A percentile compares a stretch with the other conserved stretches of the same genome.
These are phyloP conservation scores for Neelides sp. DNA, from an alignment of 1,140 invertebrate species.

Conservation along the genomic window DNA sequence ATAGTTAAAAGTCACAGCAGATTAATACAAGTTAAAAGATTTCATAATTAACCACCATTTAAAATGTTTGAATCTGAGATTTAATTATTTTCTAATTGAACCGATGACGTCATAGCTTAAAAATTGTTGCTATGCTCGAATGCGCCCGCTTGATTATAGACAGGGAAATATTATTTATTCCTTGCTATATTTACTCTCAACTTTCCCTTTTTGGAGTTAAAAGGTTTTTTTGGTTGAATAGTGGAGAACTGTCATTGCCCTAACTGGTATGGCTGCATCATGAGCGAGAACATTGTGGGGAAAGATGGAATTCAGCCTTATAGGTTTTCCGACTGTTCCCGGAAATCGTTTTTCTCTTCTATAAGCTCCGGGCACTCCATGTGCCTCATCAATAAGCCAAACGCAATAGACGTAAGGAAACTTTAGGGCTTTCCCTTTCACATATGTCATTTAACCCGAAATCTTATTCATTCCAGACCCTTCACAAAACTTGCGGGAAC, in stretches of 20 bases:
- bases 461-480: slow-evolving; percentile 13
- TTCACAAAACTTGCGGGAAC: slow-evolving; percentile 65
- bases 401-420: slow-evolving; percentile 53
- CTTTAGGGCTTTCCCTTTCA: not conserved
- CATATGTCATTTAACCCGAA: not conserved
- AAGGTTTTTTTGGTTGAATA: slow-evolving; percentile 35
- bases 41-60: no score
- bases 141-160: no score
- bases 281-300: slow-evolving; percentile 75
- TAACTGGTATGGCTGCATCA: slow-evolving; percentile 91
- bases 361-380: slow-evolving; percentile 51
- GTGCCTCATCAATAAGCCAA: slow-evolving; percentile 81
- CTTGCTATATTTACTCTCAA: slow-evolving; percentile 10
- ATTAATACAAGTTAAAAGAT: no score
- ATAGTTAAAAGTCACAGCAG: no score
- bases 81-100: no score
- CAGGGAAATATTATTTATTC: slow-evolving; percentile 4
- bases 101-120: no score
- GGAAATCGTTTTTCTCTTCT: slow-evolving; percentile 14
- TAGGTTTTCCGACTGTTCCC: slow-evolving; percentile 31
- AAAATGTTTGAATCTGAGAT: no score
- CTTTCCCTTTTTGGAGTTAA: no score
- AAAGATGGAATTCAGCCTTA: slow-evolving; percentile 82
- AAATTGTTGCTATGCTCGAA: no score
- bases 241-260: slow-evolving; percentile 65